Evolutionary conservation across 2,113 vertebrate species (phyloP), one percentile per base, ranked within the genome.

Genomic region (Procavia capensis): DNA sequence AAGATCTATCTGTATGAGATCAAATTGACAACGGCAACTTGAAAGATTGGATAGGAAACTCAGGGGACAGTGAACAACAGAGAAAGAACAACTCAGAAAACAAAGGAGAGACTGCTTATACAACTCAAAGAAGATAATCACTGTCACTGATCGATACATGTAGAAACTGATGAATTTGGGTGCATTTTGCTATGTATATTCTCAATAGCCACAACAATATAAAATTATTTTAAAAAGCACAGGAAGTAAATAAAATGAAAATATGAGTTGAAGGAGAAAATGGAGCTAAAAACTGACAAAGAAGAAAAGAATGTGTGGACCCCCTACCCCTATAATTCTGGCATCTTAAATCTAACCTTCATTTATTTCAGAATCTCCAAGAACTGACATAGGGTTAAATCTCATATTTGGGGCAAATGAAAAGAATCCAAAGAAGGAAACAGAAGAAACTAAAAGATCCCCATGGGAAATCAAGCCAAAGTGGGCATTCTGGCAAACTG

Each of bases 401-500:
- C 0, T 66, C 45, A 2, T 1, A 2, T 25, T 91, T 93, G 95
- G 68, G 87, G 83, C 9, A 0, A 85, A 45, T 72, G 22, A 0
- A 9, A 83, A 85, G 87, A 92, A 95, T 57, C 74, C 82, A 7
- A 78, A 6, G 11, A 85, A 85, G 88, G 76, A 91, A 95, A 89
- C 41, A 90, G 83, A 89, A 96, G 5, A 0, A 92, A 94, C 17
- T 3, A 92, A 98, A 97, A 0, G 94, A 97, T 93, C 75, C 96
- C 90, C 94, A 9, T 2, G 96, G 94, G 98, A 97, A 97, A 97
- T 97, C 92, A 98, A 96, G 64, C 78, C 94, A 91, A 83, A 95
- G 88, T 97, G 96, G 96, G 89, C 96, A 92, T 92, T 93, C 96
- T 93, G 96, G 92, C 94, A 87, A 90, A 95, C 94, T 1, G 64